Base-by-base conservation (phyloP, 2,113 vertebrate species). In the Cololabis saira region DNA sequence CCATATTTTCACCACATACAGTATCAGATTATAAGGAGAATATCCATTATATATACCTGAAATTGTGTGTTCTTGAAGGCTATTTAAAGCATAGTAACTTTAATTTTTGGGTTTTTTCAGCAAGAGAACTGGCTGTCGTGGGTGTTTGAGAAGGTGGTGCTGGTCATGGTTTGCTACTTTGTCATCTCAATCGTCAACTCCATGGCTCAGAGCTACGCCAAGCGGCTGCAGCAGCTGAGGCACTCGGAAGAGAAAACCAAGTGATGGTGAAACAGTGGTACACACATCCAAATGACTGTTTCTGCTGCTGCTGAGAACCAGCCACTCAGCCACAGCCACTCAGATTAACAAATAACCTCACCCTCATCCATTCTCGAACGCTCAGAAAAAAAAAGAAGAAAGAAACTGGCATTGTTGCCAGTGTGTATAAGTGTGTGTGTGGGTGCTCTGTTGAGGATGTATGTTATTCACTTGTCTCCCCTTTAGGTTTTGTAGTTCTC, bases 101-200 rank as follows among this genome's bases (percentile, higher is more conserved):
- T 62, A 5, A 61, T 69, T 61, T 51, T 83, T n/a, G n/a, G 50
- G 41, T 0, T 50, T 64, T 74, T 67, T 14, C 91, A 98, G 97
- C 94, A 95, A 74, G 97, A 98, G 87, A 99, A 95, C 93, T 99
- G 98, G 98, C 91, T 99, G 50, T 96, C 98, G 3, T 99, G 97
- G 98, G 90, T 94, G 61, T 99, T 99, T 93, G 98, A 99, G 83
- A 99, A 99, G 88, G 73, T 99, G 93, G 97, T 99, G 56, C 95
- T 97, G 75, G 87, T 95, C 74, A 99, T 99, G 98, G 97, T 99
- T 89, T 96, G 93, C 93, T 99, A 99, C 86, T 99, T 99, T 86
- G 93, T 99, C 91, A 92, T 95, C 45, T 99, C 98, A 80, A 98
- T 99, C 81, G 86, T 99, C 91, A 98, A 99, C 94, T 99, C 97